Base-by-base conservation (phyloP, 2,888 invertebrate species). In the Caenorhabditis zanzibari region DNA sequence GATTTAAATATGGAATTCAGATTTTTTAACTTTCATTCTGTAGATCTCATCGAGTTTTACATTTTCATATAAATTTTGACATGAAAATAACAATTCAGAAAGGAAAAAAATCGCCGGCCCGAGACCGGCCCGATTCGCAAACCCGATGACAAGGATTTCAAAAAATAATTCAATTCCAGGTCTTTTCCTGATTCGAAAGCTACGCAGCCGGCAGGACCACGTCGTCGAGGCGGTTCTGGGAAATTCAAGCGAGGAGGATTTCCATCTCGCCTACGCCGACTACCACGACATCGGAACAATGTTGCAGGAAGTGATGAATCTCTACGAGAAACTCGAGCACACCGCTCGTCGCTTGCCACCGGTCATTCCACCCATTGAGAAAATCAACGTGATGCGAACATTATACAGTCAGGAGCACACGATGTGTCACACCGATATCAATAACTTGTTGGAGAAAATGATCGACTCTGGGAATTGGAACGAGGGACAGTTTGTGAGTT, bases 381-480 rank as follows among this genome's bases (percentile, higher is more conserved):
- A 26, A 19, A 24, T 84, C 32, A 73, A 77, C 28, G n/a, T 44
- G 14, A 81, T 84, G 84, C 61, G 69, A 0, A 54, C 52, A 16
- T 35, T 84, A 41, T 84, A 84, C 64, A 59, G 26, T 4, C 69
- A 63, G 16, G 79, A 81, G 63, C 73, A 80, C 38, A 72, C 59
- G 0, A 68, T 73, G 77, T 49, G 66, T 0, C 63, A 77, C 41
- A 56, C 63, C 0, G 58, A 72, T n/a, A 81, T 77, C 14, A 58
- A 54, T 9, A 22, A n/a, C 14, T 54, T 84, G 35, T 26, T 81
- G 1, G 81, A 84, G 32, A 59, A 38, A 16, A 84, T 81, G 81
- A 81, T 84, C 26, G 81, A 84, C 52, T 47, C 69, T 5, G 76
- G 76, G 6, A 84, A 84, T 32, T 84, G 84, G 84, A 84, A 84